Evolutionary conservation across 2,797 vertebrate species (phyloP).

Genomic region (Gymnodraco acuticeps): DNA sequence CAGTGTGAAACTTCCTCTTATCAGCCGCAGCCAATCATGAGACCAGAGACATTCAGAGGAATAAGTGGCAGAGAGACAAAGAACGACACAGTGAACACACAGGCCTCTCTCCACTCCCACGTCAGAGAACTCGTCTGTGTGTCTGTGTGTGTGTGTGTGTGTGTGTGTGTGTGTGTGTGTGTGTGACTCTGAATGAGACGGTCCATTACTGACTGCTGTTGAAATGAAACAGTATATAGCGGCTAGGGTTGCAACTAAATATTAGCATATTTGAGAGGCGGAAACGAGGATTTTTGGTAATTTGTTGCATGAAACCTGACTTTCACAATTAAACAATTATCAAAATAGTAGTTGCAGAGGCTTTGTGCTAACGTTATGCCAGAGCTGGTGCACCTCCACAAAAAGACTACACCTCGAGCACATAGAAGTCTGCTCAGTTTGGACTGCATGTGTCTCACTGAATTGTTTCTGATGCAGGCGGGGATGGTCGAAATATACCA

Average conservation of each 20-base stretch:
- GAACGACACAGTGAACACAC: constrained; percentile 41
- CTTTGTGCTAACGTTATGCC: background rate
- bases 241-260: too few species aligned
- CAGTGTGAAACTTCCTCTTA: constrained; percentile 32
- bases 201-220: too few species aligned
- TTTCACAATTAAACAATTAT: too few species aligned
- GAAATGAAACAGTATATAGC: background rate
- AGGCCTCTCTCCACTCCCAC: constrained; percentile 45
- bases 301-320: too few species aligned
- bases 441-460: background rate
- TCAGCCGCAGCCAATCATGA: constrained; percentile 41
- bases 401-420: background rate
- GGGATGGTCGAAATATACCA: too few species aligned
- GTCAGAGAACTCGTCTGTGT: constrained; percentile 23
- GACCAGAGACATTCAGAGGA: constrained; percentile 10
- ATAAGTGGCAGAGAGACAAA: constrained; percentile 28
- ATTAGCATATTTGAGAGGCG: too few species aligned
- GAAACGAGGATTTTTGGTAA: too few species aligned
- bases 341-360: background rate
- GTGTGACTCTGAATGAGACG: constrained; percentile 3
- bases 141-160: too few species aligned
- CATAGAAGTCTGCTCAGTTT: background rate
- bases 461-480: background rate
- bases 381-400: background rate
- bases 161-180: too few species aligned